phyloP scores from a whole-genome alignment of 2,113 vertebrate species.

The Pseudopodoces humilis region DNA sequence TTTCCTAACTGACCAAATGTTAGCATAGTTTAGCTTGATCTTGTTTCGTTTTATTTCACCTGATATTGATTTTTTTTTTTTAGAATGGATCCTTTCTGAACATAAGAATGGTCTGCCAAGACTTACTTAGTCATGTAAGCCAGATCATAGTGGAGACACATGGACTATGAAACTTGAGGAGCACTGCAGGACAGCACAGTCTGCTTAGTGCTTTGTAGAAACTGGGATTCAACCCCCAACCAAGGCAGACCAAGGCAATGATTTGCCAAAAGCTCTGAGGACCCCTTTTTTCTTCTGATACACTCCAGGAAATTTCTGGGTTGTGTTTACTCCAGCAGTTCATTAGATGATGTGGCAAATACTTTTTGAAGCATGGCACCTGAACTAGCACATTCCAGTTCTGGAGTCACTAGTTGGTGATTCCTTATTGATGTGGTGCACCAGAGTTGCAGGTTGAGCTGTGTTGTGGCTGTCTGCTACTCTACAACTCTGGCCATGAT shows the following conservation, averaged over 20 bases:
- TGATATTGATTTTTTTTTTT: background rate
- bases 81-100: background rate
- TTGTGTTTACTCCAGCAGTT: background rate
- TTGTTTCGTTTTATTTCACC: background rate
- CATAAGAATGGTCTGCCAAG: background rate
- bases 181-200: background rate
- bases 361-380: background rate
- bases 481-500: background rate
- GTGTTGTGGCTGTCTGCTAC: slow-evolving; percentile 6
- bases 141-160: background rate
- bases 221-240: background rate
- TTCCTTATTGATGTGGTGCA: background rate
- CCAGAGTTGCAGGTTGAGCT: background rate
- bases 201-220: background rate
- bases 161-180: background rate
- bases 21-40: background rate
- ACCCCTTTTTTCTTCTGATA: background rate
- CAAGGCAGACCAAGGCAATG: background rate
- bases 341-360: background rate
- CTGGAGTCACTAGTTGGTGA: background rate
- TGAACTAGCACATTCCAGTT: background rate
- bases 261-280: background rate
- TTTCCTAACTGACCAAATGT: background rate
- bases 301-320: background rate
- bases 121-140: background rate